Evolutionary conservation across 2,113 vertebrate genomes (phyloP), one percentile per base, ranked within the genome.

Genomic region (Zingel zingel): DNA sequence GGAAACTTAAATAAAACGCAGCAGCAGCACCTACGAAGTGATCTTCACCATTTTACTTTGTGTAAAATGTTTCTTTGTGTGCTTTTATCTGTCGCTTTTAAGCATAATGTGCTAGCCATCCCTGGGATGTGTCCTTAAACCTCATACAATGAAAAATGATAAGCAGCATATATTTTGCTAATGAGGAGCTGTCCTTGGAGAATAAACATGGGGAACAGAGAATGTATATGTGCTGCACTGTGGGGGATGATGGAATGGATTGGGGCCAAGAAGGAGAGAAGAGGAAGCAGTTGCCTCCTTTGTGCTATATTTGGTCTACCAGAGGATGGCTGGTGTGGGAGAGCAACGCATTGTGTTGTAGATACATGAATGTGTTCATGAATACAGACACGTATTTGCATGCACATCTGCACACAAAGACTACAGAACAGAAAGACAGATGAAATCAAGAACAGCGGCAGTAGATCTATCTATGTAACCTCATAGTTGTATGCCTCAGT

Each of bases 241-340:
- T 90, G 91, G 93, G 90, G 93, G 92, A 87, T 88, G 91, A 88
- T 89, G 88, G 86, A 73, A 91, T 91, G 93, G 89, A 93, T 88
- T 86, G 87, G 94, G 93, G 89, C 91, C 90, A 93, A 91, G 89
- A 86, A 73, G 88, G 65, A 91, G 85, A 92, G 87, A 87, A 91
- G 92, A 94, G 92, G 87, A 93, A 90, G 91, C 91, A 45, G 86
- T 89, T 92, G 87, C 80, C 88, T 92, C 82, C 82, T 92, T 90
- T 94, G 94, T 90, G 90, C 92, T 94, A 94, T 92, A 93, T 94
- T 94, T 94, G 93, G 93, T 90, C 70, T 88, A 68, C 83, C 87
- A 93, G 89, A 92, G 87, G 88, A 94, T 88, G 85, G 90, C 89
- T 91, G 79, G 84, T 92, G 91, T 94, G 91, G 91, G 90, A 91